Base-by-base conservation (phyloP, 2,113 vertebrate genomes). In the Rhinoptilus africanus region DNA sequence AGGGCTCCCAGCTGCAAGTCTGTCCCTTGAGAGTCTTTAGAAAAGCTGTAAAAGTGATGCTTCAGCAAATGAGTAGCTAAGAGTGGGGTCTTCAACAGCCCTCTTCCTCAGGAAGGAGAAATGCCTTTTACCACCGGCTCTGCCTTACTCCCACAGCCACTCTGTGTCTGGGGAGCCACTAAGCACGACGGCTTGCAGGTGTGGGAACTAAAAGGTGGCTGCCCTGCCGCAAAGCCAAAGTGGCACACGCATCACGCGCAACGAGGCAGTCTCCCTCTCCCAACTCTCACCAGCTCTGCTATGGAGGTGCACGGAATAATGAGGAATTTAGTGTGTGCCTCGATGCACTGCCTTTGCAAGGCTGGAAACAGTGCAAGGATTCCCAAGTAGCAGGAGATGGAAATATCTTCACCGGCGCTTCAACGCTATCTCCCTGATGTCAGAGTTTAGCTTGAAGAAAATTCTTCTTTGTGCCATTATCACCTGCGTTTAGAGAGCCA, bases 1-100 rank as follows among this genome's bases (percentile, higher is more conserved):
- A 95, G 92, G 85, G 88, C 89, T 97, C 93, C 91, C 96, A 96
- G 94, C 91, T 95, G 92, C 87, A 64, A 92, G 39, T 30, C 80
- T 84, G 89, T 24, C 69, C 93, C 84, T 73, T 85, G 39, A 95
- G 81, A 91, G 80, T n/a, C 75, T 37, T 87, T 27, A 71, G 59
- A 71, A 93, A 74, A 81, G n/a, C 80, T 71, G 19, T 26, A 18
- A 15, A 86, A 91, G 73, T 43, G 91, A 93, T 51, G 67, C 91
- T 92, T 87, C 93, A 89, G 95, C 83, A 91, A 59, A 75, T 41
- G 56, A 86, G 93, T 6, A 83, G 85, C 85, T 88, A 2, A 4
- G 22, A 92, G 79, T 22, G 79, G 67, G 79, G 37, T 71, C 91
- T 81, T 71, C 78, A 95, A 77, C 3, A 72, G 76, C 51, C 64